Percentiles rank a stretch among this genome's conserved stretches.
phyloP scores from a whole-genome alignment of 2,888 invertebrate species.

The Ferrisia virgata region DNA sequence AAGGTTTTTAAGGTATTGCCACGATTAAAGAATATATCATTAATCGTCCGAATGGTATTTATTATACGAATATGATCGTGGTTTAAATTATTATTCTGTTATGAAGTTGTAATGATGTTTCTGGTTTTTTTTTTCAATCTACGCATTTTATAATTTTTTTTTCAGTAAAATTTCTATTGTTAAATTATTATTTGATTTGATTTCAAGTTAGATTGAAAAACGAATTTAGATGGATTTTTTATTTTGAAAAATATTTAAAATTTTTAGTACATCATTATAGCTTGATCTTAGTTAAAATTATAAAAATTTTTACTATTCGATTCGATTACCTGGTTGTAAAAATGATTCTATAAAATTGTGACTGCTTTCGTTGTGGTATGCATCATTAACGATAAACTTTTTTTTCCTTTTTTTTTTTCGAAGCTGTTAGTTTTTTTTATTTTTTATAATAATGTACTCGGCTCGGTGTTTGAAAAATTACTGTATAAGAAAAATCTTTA shows the following conservation, averaged over 20 bases:
- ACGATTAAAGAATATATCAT: constrained; percentile 4
- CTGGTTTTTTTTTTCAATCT: background rate
- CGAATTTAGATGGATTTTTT: too few species aligned
- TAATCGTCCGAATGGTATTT: background rate
- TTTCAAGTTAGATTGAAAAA: too few species aligned
- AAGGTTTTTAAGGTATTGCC: background rate
- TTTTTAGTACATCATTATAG: too few species aligned
- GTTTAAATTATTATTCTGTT: background rate
- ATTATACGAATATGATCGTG: background rate
- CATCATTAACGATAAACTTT: background rate
- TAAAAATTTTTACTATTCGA: too few species aligned
- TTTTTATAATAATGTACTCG: background rate
- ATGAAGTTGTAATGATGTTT: background rate
- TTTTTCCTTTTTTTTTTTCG: background rate
- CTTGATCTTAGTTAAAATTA: too few species aligned
- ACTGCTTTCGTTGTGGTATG: background rate
- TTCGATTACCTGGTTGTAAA: too few species aligned
- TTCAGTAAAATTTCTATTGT: too few species aligned
- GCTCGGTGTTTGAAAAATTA: background rate
- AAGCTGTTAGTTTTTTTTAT: background rate
- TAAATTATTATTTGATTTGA: too few species aligned
- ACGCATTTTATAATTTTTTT: background rate
- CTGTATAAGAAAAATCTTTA: background rate
- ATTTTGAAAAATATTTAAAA: too few species aligned
- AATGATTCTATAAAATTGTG: background rate